Evolutionary conservation across 2,797 vertebrate species (phyloP).

Genomic region (Morelia viridis): DNA sequence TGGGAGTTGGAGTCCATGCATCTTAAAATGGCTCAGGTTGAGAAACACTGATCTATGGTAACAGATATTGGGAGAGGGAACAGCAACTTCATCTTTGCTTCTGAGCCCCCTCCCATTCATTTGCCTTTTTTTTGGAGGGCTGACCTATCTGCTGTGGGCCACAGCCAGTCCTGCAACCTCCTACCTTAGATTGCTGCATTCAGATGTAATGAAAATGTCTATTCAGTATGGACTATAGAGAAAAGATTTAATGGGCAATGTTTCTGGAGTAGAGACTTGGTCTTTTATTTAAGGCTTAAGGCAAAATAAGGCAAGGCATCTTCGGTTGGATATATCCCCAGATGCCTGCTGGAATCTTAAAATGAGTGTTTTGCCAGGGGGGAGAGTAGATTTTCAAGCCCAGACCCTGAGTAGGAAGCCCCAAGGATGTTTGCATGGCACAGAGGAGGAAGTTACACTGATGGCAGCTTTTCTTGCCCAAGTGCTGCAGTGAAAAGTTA

Average conservation of each 20-base stretch:
- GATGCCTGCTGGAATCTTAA: background rate
- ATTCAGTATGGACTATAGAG: too few relatives aligned
- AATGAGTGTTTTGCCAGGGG: background rate
- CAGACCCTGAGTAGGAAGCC: background rate
- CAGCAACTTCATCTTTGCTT: background rate
- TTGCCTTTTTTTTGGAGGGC: background rate
- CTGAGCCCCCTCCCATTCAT: background rate
- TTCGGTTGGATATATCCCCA: background rate
- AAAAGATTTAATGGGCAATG: background rate
- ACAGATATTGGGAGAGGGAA: background rate
- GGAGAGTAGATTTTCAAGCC: background rate
- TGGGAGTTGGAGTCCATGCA: background rate
- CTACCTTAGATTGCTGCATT: background rate
- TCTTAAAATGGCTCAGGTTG: too few relatives aligned
- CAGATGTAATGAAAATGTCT: background rate
- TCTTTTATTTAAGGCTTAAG: background rate
- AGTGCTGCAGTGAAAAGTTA: background rate
- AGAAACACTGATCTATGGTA: background rate
- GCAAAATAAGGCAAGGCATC: background rate
- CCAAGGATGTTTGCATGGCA: background rate
- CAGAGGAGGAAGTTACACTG: background rate
- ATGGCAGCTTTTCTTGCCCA: background rate
- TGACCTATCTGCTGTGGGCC: background rate
- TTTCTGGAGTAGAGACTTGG: background rate
- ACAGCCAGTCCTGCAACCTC: background rate